A percentile compares a stretch with the other conserved stretches of the same genome.
Conservation (phyloP, 2,797 vertebrate species). For the Silurus aristotelis region DNA sequence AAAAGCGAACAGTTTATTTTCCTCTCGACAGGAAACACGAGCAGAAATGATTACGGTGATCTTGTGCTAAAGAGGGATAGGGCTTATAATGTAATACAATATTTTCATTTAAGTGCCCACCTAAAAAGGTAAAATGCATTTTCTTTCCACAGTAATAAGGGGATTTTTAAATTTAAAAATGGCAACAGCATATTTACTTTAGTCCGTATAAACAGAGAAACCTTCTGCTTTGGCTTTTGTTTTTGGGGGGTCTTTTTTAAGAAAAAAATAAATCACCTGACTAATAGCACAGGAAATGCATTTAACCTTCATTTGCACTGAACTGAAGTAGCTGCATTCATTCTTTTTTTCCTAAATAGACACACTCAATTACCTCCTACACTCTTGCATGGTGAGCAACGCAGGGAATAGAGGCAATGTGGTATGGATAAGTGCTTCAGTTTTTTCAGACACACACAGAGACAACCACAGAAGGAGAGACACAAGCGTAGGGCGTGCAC, state of each 20-base stretch:
- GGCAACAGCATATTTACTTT: not conserved
- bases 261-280: not conserved
- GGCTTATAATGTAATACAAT: not conserved
- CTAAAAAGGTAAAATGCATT: constrained; percentile 14
- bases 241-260: not conserved
- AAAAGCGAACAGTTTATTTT: not conserved
- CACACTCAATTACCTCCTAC: constrained; percentile 35
- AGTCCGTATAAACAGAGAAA: not conserved
- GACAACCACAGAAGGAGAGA: not conserved
- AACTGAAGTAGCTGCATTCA: constrained; percentile 38
- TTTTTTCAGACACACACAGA: constrained; percentile 8
- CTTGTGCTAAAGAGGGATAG: not conserved
- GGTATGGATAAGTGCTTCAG: constrained; percentile 28
- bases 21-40: not conserved
- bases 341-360: constrained; percentile 25
- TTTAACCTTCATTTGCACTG: constrained; percentile 39
- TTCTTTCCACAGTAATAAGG: too few relatives aligned
- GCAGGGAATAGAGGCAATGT: constrained; percentile 16
- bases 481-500: not conserved
- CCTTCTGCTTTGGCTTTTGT: constrained; percentile 10
- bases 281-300: constrained; percentile 39
- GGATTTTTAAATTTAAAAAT: not conserved
- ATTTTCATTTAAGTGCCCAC: constrained; percentile 3
- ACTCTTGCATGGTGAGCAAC: constrained; percentile 15
- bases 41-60: not conserved